phyloP scores from a whole-genome alignment of 1,140 invertebrate genomes.

The Gryllus bimaculatus region DNA sequence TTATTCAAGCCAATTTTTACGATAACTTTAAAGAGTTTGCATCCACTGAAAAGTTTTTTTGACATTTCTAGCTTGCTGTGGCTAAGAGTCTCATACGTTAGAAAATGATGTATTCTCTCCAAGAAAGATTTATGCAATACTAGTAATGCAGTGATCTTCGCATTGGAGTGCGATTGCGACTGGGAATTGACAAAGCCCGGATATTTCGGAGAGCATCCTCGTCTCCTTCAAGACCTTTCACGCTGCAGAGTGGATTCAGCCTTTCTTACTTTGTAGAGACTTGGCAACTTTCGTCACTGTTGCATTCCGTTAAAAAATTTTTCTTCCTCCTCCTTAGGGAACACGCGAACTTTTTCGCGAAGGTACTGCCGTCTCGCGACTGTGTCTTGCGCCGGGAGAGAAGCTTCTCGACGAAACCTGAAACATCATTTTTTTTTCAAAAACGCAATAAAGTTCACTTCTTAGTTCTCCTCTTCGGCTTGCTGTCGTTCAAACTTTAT shows the following conservation, averaged over 20 bases:
- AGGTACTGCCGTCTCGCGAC: neutral
- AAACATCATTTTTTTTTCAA: neutral
- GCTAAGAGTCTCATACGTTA: too few species aligned
- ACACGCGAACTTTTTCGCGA: neutral
- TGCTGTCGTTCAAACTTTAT: neutral
- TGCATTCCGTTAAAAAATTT: neutral
- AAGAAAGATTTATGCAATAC: too few species aligned
- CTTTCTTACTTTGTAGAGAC: neutral
- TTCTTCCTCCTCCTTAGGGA: neutral
- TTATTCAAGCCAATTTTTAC: too few species aligned
- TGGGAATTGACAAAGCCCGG: too few species aligned
- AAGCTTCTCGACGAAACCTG: neutral
- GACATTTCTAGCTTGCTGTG: too few species aligned
- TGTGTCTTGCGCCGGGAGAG: neutral
- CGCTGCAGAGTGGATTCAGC: neutral
- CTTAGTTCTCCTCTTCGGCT: neutral
- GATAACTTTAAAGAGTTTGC: too few species aligned
- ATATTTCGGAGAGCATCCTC: neutral
- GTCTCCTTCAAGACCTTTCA: neutral
- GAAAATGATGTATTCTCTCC: too few species aligned
- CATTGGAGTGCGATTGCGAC: too few species aligned
- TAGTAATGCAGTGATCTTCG: too few species aligned
- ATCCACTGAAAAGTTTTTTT: too few species aligned
- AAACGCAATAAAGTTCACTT: neutral
- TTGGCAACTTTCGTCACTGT: neutral